Conservation (phyloP, 2,113 vertebrate species). For the Calonectris borealis region DNA sequence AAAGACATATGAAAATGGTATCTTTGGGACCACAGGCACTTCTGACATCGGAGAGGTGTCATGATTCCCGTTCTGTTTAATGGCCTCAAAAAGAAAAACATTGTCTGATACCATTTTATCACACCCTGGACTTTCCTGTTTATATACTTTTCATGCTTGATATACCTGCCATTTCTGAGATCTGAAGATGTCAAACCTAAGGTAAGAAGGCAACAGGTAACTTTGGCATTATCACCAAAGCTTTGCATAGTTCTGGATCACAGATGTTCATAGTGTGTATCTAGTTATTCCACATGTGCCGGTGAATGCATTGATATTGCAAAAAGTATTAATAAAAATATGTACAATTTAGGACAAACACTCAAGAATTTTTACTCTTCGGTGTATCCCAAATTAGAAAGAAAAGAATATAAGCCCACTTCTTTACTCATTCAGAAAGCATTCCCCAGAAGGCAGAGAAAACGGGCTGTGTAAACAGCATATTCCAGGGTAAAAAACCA, state of each 20-base stretch:
- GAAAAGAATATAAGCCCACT: background rate
- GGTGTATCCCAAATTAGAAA: background rate
- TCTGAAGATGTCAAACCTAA: background rate
- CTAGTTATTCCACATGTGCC: no score
- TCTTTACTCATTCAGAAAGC: background rate
- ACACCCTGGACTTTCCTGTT: background rate
- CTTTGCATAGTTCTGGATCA: background rate
- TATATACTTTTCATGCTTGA: background rate
- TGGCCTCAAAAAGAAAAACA: background rate
- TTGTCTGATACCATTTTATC: background rate
- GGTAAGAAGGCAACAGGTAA: background rate
- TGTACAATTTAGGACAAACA: background rate
- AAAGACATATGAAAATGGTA: background rate
- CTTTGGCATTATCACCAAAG: background rate
- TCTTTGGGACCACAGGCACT: background rate
- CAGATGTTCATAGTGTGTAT: background rate
- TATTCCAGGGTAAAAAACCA: background rate
- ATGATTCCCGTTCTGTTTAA: background rate
- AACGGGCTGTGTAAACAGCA: background rate
- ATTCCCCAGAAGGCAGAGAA: background rate
- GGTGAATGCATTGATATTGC: accelerated
- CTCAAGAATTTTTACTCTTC: background rate
- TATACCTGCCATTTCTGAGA: background rate
- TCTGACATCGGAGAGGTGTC: background rate
- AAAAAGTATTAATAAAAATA: background rate